These are phyloP conservation scores for Sarcoramphus papa DNA, from an alignment of 2,797 vertebrate genomes.

Conservation along the genomic window DNA sequence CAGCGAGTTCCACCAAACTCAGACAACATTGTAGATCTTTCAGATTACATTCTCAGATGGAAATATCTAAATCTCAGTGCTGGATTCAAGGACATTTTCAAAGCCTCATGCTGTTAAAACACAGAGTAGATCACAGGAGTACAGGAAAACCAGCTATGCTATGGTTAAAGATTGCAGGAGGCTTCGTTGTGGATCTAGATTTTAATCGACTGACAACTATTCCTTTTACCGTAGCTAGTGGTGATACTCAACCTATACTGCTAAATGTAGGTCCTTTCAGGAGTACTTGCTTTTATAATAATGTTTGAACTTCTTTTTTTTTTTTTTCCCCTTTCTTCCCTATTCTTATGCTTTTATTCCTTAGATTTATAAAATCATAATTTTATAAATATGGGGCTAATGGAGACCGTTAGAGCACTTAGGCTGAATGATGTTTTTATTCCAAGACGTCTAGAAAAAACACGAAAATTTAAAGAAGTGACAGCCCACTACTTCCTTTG, in stretches of 20 bases:
- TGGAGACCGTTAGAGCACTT: neutral
- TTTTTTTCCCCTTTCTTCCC: fast-evolving
- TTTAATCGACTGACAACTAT: neutral
- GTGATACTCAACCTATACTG: neutral
- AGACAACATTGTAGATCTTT: neutral
- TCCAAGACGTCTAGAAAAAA: neutral
- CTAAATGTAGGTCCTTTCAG: neutral
- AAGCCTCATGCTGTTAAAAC: neutral
- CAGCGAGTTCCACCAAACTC: neutral
- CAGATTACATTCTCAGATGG: neutral
- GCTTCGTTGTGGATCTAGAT: neutral
- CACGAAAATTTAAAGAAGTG: neutral
- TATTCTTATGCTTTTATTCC: neutral
- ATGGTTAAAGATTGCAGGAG: neutral
- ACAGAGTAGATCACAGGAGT: neutral
- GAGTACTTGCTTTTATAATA: neutral
- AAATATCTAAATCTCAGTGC: neutral
- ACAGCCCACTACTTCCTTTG: neutral
- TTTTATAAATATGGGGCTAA: neutral
- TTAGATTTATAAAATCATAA: neutral
- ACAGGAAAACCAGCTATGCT: neutral
- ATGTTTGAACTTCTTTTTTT: neutral
- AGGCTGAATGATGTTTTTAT: neutral
- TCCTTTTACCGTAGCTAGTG: neutral
- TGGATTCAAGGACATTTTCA: neutral